Percentiles rank a stretch among this genome's conserved stretches.
phyloP scores from a whole-genome alignment of 2,797 vertebrate genomes.

The Dendrocincla fuliginosa region DNA sequence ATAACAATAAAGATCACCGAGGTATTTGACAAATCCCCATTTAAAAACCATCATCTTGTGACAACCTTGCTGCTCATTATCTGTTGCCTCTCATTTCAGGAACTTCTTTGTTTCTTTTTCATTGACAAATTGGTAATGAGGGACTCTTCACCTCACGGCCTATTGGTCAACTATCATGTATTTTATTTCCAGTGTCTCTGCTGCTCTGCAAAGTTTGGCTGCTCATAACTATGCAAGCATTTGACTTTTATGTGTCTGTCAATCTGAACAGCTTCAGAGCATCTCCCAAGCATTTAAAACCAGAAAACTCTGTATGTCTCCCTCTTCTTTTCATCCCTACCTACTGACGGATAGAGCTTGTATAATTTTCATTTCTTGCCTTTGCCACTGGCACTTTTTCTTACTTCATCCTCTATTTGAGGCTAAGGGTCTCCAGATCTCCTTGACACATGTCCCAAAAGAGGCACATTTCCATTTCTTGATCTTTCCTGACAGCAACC shows the following conservation, averaged over 20 bases:
- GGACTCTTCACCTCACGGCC: not conserved
- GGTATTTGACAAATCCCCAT: not conserved
- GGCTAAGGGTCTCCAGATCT: constrained; percentile 11
- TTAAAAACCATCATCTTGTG: not conserved
- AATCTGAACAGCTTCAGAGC: not conserved
- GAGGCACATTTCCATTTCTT: not conserved
- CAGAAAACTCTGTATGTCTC: not conserved
- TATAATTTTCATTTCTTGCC: not conserved
- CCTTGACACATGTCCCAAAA: not conserved
- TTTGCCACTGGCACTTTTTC: constrained; percentile 37
- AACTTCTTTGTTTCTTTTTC: not conserved
- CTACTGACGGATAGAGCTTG: not conserved
- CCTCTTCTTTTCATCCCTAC: not conserved
- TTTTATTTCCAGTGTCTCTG: not conserved
- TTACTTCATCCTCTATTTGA: constrained; percentile 7
- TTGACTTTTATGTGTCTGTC: not conserved
- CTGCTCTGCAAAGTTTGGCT: not conserved
- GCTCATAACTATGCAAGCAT: not conserved
- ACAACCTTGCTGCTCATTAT: not conserved
- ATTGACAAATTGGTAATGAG: not conserved
- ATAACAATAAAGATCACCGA: not conserved
- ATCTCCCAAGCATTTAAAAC: not conserved
- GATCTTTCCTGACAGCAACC: not conserved
- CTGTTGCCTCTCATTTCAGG: not conserved
- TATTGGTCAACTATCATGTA: not conserved